Evolutionary conservation across 1,140 invertebrate genomes (phyloP).

Genomic region (Trinorchestia longiramus): DNA sequence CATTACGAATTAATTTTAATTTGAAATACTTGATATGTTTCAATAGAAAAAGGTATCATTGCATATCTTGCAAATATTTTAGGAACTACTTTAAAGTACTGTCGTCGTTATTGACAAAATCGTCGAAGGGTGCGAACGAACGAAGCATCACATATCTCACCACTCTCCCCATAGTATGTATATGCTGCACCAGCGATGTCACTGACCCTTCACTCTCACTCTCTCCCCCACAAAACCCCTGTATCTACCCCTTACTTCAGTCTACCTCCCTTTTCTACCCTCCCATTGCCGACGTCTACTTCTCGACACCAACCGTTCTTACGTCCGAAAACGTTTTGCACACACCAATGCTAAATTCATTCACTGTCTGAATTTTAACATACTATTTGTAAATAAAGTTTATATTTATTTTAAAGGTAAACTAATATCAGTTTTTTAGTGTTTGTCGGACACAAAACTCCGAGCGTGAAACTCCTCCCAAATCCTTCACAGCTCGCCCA

Average conservation of each 20-base stretch:
- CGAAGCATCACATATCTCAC: background rate
- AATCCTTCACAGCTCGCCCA: background rate
- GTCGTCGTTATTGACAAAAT: background rate
- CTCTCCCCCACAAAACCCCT: constrained; percentile 20
- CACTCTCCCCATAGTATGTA: background rate
- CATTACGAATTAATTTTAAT: too few species aligned
- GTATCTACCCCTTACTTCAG: constrained; percentile 10
- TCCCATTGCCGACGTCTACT: background rate
- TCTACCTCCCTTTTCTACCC: constrained; percentile 21
- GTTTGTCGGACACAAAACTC: background rate
- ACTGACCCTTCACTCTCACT: constrained; percentile 38
- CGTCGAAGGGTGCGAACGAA: background rate
- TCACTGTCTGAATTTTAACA: background rate
- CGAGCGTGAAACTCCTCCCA: background rate
- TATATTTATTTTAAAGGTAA: background rate
- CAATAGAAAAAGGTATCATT: too few species aligned
- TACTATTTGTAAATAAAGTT: background rate
- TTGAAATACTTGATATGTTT: too few species aligned
- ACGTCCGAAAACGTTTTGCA: background rate
- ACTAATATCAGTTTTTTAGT: background rate
- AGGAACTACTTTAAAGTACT: too few species aligned
- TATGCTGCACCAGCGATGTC: constrained; percentile 16
- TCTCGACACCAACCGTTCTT: background rate
- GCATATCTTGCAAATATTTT: too few species aligned
- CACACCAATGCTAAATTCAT: background rate